Evolutionary conservation across 2,113 vertebrate genomes (phyloP).

Genomic region (Diglossa brunneiventris): DNA sequence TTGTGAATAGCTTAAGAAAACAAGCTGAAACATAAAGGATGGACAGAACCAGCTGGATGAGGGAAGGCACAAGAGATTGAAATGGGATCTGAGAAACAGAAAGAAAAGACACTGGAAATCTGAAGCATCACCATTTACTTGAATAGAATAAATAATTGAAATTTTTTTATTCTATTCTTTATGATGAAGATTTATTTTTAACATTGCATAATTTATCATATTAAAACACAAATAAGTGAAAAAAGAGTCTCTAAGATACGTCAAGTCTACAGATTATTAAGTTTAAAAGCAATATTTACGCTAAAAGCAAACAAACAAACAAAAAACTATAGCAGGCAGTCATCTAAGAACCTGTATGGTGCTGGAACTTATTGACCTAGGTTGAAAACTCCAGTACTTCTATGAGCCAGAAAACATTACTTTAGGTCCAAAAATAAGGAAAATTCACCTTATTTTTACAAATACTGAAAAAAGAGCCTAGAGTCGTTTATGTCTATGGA

Average conservation of each 20-base stretch:
- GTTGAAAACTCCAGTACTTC: not conserved
- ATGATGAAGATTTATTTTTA: not conserved
- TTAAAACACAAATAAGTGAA: not conserved
- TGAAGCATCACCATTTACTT: not conserved
- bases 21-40: not conserved
- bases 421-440: not conserved
- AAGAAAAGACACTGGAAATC: not conserved
- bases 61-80: not conserved
- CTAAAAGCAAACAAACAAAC: not conserved
- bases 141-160: not conserved
- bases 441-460: not conserved
- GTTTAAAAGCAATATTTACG: not conserved
- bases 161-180: not conserved
- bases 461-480: not conserved
- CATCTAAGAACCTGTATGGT: not conserved
- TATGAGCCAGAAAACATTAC: not conserved
- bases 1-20: not conserved
- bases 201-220: not conserved
- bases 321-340: not conserved
- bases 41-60: not conserved
- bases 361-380: not conserved
- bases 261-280: not conserved
- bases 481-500: not conserved
- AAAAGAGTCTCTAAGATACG: not conserved
- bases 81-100: not conserved